These are phyloP conservation scores for Lordiphosa collinella DNA, from an alignment of 1,140 invertebrate species.

Conservation along the genomic window DNA sequence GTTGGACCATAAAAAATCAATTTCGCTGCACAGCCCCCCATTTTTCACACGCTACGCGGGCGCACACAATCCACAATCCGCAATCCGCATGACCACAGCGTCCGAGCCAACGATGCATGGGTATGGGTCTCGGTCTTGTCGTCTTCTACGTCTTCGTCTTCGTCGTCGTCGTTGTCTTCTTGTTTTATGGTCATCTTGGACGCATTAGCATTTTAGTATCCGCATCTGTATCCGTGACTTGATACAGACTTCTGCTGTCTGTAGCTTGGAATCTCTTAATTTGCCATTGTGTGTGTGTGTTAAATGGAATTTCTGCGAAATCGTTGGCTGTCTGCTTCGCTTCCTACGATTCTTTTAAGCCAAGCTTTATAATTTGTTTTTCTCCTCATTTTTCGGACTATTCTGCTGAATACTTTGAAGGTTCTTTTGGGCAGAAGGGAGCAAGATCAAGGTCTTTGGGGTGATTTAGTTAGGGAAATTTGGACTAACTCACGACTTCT, in stretches of 20 bases:
- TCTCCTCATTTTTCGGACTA: neutral
- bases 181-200: constrained; percentile 46
- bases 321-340: constrained; percentile 37
- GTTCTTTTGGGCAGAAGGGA: neutral
- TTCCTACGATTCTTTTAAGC: constrained; percentile 26
- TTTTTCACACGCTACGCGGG: constrained; percentile 48
- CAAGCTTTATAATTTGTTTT: neutral
- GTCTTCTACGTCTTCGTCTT: neutral
- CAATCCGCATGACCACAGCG: constrained; percentile 8
- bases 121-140: constrained; percentile 1
- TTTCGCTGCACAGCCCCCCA: constrained; percentile 18
- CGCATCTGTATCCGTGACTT: constrained; percentile 44
- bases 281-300: constrained; percentile 24
- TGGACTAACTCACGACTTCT: too few species aligned
- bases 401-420: neutral
- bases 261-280: constrained; percentile 7
- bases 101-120: constrained; percentile 16
- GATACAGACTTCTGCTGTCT: constrained; percentile 27
- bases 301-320: constrained; percentile 43
- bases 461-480: too few species aligned
- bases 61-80: constrained; percentile 1
- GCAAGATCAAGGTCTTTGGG: too few species aligned
- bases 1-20: constrained; percentile 38
- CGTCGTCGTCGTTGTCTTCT: neutral
- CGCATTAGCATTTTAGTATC: constrained; percentile 61